phyloP scores from a whole-genome alignment of 2,113 vertebrate species.

The Tupaia tana region DNA sequence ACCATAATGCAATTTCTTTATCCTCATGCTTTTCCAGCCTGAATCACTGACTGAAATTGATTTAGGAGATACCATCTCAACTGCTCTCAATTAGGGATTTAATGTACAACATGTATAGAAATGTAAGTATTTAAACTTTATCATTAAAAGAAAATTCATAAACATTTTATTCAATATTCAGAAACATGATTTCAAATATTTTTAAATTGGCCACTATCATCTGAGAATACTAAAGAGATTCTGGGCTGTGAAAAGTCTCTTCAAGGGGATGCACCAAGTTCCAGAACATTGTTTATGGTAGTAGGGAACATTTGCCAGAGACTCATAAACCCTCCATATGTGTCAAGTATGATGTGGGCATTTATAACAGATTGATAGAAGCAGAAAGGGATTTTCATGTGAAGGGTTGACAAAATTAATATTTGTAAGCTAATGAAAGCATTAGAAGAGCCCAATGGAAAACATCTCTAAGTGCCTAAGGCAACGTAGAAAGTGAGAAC shows the following conservation, averaged over 20 bases:
- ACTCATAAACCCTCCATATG: slow-evolving; percentile 86
- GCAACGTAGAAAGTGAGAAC: neutral
- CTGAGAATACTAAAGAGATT: slow-evolving; percentile 68
- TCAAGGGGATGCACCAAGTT: slow-evolving; percentile 84
- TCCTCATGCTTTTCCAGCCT: neutral
- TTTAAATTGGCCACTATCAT: neutral
- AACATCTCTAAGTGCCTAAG: neutral
- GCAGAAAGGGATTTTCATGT: slow-evolving; percentile 79
- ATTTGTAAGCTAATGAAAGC: slow-evolving; percentile 11
- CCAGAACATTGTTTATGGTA: slow-evolving; percentile 87
- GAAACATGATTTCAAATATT: neutral
- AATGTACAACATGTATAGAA: neutral
- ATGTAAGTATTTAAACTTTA: neutral
- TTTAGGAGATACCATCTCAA: neutral
- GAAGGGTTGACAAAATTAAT: slow-evolving; percentile 54
- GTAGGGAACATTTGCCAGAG: slow-evolving; percentile 84
- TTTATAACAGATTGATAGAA: slow-evolving; percentile 69
- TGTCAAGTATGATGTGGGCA: slow-evolving; percentile 81
- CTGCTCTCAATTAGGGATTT: neutral
- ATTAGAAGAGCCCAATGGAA: neutral
- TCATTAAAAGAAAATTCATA: neutral
- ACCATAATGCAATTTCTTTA: neutral
- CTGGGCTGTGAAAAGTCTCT: slow-evolving; percentile 83
- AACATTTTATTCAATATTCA: neutral
- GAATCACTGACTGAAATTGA: neutral